These are phyloP conservation scores for Eupristina koningsbergeri DNA, from an alignment of 1,140 invertebrate genomes.

Conservation along the genomic window DNA sequence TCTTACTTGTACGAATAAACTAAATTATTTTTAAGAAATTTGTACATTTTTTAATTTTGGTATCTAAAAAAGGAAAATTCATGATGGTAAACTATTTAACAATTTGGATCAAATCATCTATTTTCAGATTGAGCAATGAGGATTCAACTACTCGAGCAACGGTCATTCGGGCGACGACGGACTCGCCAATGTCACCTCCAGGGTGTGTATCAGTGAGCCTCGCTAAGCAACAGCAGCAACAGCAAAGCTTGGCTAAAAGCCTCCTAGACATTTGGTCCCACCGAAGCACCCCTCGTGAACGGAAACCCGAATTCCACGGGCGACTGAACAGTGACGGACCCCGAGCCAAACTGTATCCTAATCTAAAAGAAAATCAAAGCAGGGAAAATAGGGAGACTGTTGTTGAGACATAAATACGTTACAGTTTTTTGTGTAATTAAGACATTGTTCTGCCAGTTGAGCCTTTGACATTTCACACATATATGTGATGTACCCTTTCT, in stretches of 20 bases:
- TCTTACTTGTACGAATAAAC: too few relatives aligned
- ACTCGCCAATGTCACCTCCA: conserved; percentile 87
- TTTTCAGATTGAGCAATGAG: conserved; percentile 66
- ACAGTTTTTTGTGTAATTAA: too few relatives aligned
- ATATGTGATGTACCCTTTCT: too few relatives aligned
- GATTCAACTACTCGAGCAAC: conserved; percentile 76
- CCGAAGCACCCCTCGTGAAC: conserved; percentile 73
- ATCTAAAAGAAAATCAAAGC: conserved; percentile 75
- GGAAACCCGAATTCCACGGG: conserved; percentile 86
- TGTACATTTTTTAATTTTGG: too few relatives aligned
- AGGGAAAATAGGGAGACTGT: conserved; percentile 66
- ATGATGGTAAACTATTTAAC: too few relatives aligned
- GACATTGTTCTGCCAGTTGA: too few relatives aligned
- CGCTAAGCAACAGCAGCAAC: conserved; percentile 65
- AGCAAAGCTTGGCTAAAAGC: conserved; percentile 67
- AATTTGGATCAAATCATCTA: neutral
- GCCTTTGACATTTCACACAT: too few relatives aligned
- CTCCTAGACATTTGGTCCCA: conserved; percentile 79
- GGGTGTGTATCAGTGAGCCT: conserved; percentile 65
- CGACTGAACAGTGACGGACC: conserved; percentile 80
- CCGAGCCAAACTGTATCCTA: conserved; percentile 85
- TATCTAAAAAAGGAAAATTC: too few relatives aligned
- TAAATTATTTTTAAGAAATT: too few relatives aligned
- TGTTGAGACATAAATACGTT: conserved; percentile 59
- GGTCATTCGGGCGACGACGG: conserved; percentile 85